phyloP scores from a whole-genome alignment of 1,140 invertebrate genomes.

The Danaus plexippus region DNA sequence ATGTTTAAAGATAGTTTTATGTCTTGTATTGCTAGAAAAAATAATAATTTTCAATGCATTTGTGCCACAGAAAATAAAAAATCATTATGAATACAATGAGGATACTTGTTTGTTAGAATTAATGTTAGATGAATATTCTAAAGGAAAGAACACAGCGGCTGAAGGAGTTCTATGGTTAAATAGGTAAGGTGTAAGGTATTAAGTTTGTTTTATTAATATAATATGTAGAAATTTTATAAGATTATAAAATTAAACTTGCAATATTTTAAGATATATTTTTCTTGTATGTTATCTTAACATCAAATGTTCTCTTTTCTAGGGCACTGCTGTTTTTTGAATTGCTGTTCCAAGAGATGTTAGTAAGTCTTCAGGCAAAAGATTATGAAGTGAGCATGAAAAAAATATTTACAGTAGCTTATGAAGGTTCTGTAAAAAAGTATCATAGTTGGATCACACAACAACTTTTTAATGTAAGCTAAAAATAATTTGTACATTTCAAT shows the following conservation, averaged over 20 bases:
- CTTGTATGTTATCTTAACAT: conserved; percentile 8
- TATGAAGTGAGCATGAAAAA: conserved; percentile 69
- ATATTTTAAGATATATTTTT: conserved; percentile 1
- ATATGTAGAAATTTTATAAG: not conserved
- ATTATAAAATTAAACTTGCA: not conserved
- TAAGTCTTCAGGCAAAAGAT: conserved; percentile 54
- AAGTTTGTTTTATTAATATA: not conserved
- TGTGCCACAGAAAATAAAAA: conserved; percentile 74
- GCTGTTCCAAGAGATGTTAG: conserved; percentile 73
- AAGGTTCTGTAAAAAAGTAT: conserved; percentile 75
- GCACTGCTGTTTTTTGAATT: conserved; percentile 75
- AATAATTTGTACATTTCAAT: conserved; percentile 2
- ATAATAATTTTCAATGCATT: not conserved
- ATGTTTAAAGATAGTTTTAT: conserved; percentile 1
- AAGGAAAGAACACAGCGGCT: conserved; percentile 66
- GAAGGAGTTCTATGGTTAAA: conserved; percentile 80
- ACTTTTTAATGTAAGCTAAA: conserved; percentile 74
- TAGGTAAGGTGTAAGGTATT: conserved; percentile 64
- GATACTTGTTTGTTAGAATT: conserved; percentile 78
- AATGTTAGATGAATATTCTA: conserved; percentile 73
- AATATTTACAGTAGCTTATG: conserved; percentile 75
- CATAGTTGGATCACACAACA: conserved; percentile 79
- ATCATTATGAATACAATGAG: conserved; percentile 71
- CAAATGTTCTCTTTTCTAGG: conserved; percentile 50
- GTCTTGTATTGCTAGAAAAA: conserved; percentile 63